Evolutionary conservation across 2,888 invertebrate genomes (phyloP), one percentile per base, ranked within the genome.

Genomic region (Cheilosia scutellata): DNA sequence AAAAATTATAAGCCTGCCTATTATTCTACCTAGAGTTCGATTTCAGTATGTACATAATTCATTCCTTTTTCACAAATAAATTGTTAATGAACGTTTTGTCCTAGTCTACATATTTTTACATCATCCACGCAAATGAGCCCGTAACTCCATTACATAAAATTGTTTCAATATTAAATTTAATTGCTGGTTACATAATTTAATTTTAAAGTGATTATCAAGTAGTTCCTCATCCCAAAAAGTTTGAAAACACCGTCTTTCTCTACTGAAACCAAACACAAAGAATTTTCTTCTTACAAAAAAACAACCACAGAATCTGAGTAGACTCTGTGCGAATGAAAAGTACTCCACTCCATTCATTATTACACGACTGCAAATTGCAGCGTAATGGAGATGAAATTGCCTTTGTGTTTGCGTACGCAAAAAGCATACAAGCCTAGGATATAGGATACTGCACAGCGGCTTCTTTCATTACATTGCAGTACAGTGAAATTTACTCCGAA

Each of bases 321-420:
- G 62, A 42, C 51, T 40, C 57, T n/a, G 20, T n/a, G 2, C 33
- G 20, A 37, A 9, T 16, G 11, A 53, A 53, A 42, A 79, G 55
- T 53, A 47, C 65, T 49, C 27, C 53, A 78, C 66, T 53, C 42
- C 58, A 79, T 65, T 84, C 68, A 82, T 82, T 72, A 72, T 42
- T 63, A 33, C 27, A 66, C 58, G 53, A 75, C 77, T 82, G 86
- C 82, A 86, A 86, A 86, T 82, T 68, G 53, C 76, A 47, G 57
- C 66, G 82, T 75, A 84, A 84, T 75, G 60, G 42, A 55, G 47
- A 68, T 77, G 62, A 68, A 63, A 66, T 68, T 76, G 47, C 63
- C 76, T 66, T 86, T 86, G 66, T 82, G 71, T 68, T 80, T 55
- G 65, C 66, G 31, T 44, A 68, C 80, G 66, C 76, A 80, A 55